These are phyloP conservation scores for Drosophila sordidapex DNA, from an alignment of 2,888 invertebrate species.

Conservation along the genomic window DNA sequence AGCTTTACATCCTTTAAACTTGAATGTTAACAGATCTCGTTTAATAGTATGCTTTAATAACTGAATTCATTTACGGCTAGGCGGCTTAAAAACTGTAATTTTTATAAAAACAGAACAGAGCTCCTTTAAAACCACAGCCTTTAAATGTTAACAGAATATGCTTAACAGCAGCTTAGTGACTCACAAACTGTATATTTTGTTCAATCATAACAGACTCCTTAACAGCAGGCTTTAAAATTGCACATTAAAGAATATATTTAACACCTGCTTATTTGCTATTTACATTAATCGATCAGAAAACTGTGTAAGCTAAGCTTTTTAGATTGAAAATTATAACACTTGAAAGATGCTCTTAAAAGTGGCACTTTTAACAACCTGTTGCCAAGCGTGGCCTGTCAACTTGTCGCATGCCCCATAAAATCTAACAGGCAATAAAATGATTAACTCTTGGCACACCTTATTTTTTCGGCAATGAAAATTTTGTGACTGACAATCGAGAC, in stretches of 20 bases:
- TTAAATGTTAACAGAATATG: neutral
- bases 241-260: neutral
- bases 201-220: neutral
- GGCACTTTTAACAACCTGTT: neutral
- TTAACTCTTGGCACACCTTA: slow-evolving; percentile 34
- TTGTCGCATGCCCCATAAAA: slow-evolving; percentile 17
- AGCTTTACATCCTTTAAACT: neutral
- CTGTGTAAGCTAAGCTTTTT: neutral
- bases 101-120: neutral
- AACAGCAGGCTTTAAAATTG: neutral
- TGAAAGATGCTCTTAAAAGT: neutral
- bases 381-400: slow-evolving; percentile 8
- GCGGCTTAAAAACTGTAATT: neutral
- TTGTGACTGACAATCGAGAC: slow-evolving; percentile 9
- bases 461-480: slow-evolving; percentile 39
- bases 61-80: too few species aligned
- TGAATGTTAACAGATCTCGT: neutral
- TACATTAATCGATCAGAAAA: neutral
- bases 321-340: neutral
- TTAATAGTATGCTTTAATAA: neutral
- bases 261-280: neutral
- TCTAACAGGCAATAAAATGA: slow-evolving; percentile 17
- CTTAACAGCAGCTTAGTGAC: too few species aligned
- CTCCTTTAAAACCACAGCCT: neutral
- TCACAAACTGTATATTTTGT: too few species aligned